Evolutionary conservation across 2,888 invertebrate species (phyloP), one percentile per base, ranked within the genome.

Genomic region (Plagodis pulveraria): DNA sequence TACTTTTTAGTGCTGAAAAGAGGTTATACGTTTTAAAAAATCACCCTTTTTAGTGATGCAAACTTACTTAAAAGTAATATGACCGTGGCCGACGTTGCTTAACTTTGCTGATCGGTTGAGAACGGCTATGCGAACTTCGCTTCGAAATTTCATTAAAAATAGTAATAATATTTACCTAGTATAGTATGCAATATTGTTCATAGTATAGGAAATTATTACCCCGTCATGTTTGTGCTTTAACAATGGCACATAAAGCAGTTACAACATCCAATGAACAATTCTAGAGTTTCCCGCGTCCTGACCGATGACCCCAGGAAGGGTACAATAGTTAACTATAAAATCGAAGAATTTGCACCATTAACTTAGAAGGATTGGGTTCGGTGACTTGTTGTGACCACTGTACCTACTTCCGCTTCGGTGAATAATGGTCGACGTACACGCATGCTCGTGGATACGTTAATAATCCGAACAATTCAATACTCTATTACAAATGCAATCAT

Each of bases 231-330:
- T 34, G 46, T 51, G 45, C 60, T 56, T 60, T 49, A 58, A 67
- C 67, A 67, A 67, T 63, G 32, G 67, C 50, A 7, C 65, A 67
- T 67, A 65, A 67, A 67, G n/a, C n/a, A 22, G 53, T 58, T 53
- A 63, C 58, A 62, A 50, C 61, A 41, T 45, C 38, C 45, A 34
- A 41, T 40, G 50, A 9, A 42, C 48, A 22, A 32, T 44, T 41
- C 47, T 43, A 50, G 47, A 47, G 47, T 53, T 56, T n/a, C 49
- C 10, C 36, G 47, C 33, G 42, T 48, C 42, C 22, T 58, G 50
- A 49, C 42, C 22, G 22, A 22, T 22, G 22, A 36, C 38, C 45
- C 56, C 43, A 49, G 56, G 55, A 56, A 60, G 56, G 33, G 10
- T 22, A 46, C 12, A n/a, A 41, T 46, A 47, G 52, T 49, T 53